Conservation (phyloP, 1,140 invertebrate genomes). For the Melanaphis sacchari region DNA sequence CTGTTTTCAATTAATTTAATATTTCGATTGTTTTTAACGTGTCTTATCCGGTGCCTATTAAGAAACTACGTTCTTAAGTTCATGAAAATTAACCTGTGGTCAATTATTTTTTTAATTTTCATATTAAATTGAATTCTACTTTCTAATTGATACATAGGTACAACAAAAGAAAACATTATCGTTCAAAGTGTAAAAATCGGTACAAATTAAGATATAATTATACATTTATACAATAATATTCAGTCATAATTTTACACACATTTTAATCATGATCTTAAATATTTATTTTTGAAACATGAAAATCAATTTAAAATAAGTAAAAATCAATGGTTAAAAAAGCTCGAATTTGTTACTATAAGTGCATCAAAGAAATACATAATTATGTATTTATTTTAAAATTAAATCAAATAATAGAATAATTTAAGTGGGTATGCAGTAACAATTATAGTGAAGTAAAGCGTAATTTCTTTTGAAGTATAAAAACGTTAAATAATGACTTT, state of each 20-base stretch:
- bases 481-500: slow-evolving; percentile 20
- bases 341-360: not conserved
- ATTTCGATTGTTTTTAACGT: not conserved
- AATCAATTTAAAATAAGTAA: not conserved
- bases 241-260: not conserved
- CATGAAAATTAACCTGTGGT: not conserved
- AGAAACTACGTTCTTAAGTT: not conserved
- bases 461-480: not conserved
- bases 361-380: not conserved
- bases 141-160: not conserved
- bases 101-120: not conserved
- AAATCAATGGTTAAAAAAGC: not conserved
- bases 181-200: not conserved
- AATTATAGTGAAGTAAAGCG: not conserved
- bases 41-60: not conserved
- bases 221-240: not conserved
- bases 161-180: not conserved
- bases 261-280: not conserved
- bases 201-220: not conserved
- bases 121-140: not conserved
- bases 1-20: not conserved
- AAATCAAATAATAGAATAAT: slow-evolving; percentile 21
- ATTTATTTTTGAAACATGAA: not conserved
- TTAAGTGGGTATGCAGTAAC: not conserved
- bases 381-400: not conserved